phyloP scores from a whole-genome alignment of 2,797 vertebrate species.

The Rachycentron canadum region DNA sequence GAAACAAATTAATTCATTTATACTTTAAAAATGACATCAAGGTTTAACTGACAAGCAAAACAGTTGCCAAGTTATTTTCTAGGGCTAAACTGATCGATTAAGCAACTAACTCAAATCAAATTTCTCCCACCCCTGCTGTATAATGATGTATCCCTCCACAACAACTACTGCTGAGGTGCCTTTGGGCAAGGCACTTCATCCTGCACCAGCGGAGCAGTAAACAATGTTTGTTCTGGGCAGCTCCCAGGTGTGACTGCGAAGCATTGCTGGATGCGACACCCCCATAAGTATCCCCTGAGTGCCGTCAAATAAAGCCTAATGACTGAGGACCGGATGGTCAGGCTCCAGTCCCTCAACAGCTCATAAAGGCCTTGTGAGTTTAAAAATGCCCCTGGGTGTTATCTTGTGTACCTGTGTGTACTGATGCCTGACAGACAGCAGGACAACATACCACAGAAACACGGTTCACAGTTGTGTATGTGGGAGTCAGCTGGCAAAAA shows the following conservation, averaged over 20 bases:
- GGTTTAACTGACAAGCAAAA: not conserved
- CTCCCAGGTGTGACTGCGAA: constrained; percentile 27
- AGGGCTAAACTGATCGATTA: not conserved
- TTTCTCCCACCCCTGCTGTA: no score
- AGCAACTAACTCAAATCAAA: not conserved
- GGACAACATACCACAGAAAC: constrained; percentile 8
- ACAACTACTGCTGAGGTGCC: constrained; percentile 6
- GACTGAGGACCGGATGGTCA: not conserved
- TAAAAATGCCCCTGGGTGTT: constrained; percentile 16
- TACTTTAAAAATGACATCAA: no score
- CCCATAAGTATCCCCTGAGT: constrained; percentile 7
- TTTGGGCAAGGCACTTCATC: constrained; percentile 20
- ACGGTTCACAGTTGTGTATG: constrained; percentile 28
- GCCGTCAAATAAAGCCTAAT: constrained; percentile 42
- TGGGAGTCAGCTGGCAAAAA: constrained; percentile 50
- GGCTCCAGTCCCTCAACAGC: constrained; percentile 8
- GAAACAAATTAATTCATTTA: no score
- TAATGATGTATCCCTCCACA: constrained; percentile 16
- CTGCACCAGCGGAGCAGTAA: constrained; percentile 10
- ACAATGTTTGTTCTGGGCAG: not conserved
- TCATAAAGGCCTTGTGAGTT: constrained; percentile 35
- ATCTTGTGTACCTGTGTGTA: constrained; percentile 25
- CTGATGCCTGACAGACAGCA: constrained; percentile 20
- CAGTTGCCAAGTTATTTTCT: not conserved
- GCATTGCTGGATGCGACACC: constrained; percentile 4